Conservation (phyloP, 2,888 invertebrate species). For the Epinotia ramella region DNA sequence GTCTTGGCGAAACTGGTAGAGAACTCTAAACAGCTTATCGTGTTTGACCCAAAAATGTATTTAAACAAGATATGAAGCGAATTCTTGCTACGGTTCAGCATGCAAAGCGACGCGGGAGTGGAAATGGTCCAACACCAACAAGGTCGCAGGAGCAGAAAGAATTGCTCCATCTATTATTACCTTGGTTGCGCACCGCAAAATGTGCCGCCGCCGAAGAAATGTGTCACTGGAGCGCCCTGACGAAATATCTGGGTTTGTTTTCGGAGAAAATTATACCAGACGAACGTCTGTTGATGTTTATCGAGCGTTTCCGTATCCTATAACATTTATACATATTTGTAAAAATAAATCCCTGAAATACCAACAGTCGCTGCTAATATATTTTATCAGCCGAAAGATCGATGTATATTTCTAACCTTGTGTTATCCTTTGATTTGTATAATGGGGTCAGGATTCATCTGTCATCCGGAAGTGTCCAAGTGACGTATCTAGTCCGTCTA, state of each 20-base stretch:
- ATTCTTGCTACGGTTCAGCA: conserved; percentile 21
- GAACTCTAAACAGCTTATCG: conserved; percentile 35
- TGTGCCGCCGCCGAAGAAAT: conserved; percentile 47
- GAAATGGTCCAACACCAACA: conserved; percentile 35
- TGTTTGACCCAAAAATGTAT: conserved; percentile 38
- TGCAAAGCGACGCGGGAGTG: conserved; percentile 35
- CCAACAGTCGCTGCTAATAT: conserved; percentile 11
- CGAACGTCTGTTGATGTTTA: conserved; percentile 52
- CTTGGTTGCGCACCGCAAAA: conserved; percentile 43
- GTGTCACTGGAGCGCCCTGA: conserved; percentile 49
- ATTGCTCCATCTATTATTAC: conserved; percentile 42
- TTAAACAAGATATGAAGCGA: conserved; percentile 35
- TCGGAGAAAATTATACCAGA: conserved; percentile 57
- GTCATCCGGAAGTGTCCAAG: conserved; percentile 75
- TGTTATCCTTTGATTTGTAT: conserved; percentile 61
- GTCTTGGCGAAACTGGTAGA: conserved; percentile 30
- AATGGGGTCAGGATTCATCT: conserved; percentile 66
- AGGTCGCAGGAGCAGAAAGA: conserved; percentile 41
- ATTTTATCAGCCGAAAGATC: conserved; percentile 1
- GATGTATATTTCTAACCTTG: conserved; percentile 64
- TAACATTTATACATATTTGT: conserved; percentile 28
- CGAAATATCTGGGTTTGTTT: conserved; percentile 52
- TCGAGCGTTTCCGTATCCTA: conserved; percentile 49
- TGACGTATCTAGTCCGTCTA: conserved; percentile 82
- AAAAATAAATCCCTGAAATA: conserved; percentile 32